Conservation (phyloP, 2,888 invertebrate genomes). For the Alitta virens region DNA sequence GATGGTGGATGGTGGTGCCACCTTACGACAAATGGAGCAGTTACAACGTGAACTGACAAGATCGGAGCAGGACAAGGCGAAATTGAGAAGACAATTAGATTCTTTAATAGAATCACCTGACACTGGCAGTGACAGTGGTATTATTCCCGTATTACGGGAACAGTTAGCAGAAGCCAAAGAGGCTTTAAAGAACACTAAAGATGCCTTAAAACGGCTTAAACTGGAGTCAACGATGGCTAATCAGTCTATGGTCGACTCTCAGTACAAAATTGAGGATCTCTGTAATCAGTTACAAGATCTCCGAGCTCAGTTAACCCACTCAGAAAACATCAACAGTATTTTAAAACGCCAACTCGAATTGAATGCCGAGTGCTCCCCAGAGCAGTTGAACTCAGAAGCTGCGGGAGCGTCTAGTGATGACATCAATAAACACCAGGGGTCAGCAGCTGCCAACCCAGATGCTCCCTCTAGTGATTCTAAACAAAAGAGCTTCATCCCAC, state of each 20-base stretch:
- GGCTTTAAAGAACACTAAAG: not conserved
- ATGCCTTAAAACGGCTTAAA: not conserved
- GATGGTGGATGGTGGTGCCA: too few species aligned
- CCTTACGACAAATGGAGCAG: not conserved
- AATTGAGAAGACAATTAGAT: not conserved
- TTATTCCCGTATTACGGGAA: conserved; percentile 4
- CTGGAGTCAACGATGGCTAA: not conserved
- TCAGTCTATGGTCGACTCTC: not conserved
- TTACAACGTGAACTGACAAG: not conserved
- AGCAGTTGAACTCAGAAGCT: not conserved
- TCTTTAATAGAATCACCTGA: not conserved
- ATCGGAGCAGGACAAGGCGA: not conserved
- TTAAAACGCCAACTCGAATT: conserved; percentile 33
- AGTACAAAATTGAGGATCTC: not conserved
- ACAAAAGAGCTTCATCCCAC: not conserved
- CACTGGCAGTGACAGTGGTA: not conserved
- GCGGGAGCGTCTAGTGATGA: not conserved
- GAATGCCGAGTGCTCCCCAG: conserved; percentile 13
- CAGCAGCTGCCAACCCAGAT: not conserved
- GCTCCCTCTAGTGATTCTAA: not conserved
- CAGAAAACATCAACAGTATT: conserved; percentile 27
- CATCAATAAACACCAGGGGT: not conserved
- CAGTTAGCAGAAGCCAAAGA: conserved; percentile 4
- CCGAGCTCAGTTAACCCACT: conserved; percentile 28
- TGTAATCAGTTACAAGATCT: conserved; percentile 2